phyloP scores from a whole-genome alignment of 2,888 invertebrate species.

The Apodemia duryi region DNA sequence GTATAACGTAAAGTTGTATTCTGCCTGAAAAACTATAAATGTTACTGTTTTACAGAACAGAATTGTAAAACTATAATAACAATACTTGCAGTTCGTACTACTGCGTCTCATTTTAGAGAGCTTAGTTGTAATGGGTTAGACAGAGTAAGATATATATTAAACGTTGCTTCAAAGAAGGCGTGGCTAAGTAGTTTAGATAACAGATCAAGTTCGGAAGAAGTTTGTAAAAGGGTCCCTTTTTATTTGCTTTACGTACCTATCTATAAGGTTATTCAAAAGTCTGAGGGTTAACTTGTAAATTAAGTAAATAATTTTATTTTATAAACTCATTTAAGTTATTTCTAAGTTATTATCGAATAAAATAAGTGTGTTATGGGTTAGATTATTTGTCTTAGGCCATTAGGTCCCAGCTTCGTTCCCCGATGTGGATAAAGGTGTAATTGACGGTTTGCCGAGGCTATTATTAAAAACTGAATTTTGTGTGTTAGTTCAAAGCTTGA shows the following conservation, averaged over 20 bases:
- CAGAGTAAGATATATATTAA: slow-evolving; percentile 42
- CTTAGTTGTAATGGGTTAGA: slow-evolving; percentile 39
- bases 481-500: no score
- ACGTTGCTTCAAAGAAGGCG: slow-evolving; percentile 48
- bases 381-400: no score
- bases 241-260: slow-evolving; percentile 28
- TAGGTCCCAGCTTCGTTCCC: no score
- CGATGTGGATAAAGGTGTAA: no score
- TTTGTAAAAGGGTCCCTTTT: slow-evolving; percentile 69
- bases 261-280: not conserved
- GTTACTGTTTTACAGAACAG: slow-evolving; percentile 36
- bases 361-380: no score
- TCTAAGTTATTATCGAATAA: no score
- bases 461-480: no score
- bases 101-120: slow-evolving; percentile 49
- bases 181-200: slow-evolving; percentile 67
- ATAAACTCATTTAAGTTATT: no score
- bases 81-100: slow-evolving; percentile 56
- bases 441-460: no score
- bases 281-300: not conserved
- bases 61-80: slow-evolving; percentile 64
- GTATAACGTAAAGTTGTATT: fast-evolving
- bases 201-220: slow-evolving; percentile 72
- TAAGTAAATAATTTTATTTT: not conserved
- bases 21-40: slow-evolving; percentile 6